Conservation (phyloP, 2,113 vertebrate species). For the Pelvicachromis taeniatus region DNA sequence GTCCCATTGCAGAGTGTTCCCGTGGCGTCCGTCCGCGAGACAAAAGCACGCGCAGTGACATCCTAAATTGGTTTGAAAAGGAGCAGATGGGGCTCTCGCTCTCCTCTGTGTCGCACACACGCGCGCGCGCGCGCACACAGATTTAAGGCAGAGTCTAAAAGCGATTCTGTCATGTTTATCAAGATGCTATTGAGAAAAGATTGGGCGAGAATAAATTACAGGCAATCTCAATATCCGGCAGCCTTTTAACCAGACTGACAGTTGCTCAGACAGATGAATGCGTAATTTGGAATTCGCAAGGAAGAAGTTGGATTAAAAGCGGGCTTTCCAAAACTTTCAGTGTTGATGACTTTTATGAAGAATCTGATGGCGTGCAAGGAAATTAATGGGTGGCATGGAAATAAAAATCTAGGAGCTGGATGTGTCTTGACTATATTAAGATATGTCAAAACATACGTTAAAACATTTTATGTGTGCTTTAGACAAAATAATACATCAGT, state of each 20-base stretch:
- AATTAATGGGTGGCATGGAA: not conserved
- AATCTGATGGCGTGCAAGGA: not conserved
- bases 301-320: not conserved
- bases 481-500: not conserved
- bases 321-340: not conserved
- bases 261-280: not conserved
- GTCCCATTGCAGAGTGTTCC: constrained; percentile 11
- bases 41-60: constrained; percentile 87
- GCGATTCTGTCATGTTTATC: constrained; percentile 27
- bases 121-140: not conserved
- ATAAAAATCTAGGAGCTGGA: not conserved
- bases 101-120: constrained; percentile 27
- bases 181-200: not conserved
- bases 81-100: constrained; percentile 92
- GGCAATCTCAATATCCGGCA: not conserved
- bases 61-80: constrained; percentile 86
- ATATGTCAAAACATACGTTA: not conserved
- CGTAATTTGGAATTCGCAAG: not conserved
- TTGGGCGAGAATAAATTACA: constrained; percentile 6
- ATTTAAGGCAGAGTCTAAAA: constrained; percentile 1
- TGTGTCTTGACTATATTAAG: not conserved
- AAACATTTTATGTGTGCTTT: not conserved
- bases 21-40: constrained; percentile 76
- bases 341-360: not conserved
- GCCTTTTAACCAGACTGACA: not conserved